A percentile compares a stretch with the other conserved stretches of the same genome.
Evolutionary conservation across 64 coral and sea anemone genomes (phyloP).

Genomic region (Pocillopora damicornis): DNA sequence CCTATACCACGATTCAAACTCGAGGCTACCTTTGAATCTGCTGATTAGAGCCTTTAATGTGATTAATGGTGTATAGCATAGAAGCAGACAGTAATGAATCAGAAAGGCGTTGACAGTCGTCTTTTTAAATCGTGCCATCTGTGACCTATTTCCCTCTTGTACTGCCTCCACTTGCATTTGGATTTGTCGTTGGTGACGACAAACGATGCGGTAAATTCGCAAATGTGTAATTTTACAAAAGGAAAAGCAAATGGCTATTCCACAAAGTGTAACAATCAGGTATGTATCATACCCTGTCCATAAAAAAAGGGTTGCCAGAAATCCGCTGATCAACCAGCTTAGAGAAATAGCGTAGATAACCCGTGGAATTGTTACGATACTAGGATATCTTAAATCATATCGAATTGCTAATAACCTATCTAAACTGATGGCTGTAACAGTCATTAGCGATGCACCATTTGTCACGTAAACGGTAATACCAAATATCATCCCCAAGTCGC

Average conservation of each 20-base stretch:
- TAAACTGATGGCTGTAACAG: constrained; percentile 6
- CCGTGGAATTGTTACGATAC: constrained; percentile 6
- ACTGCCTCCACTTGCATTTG: background rate
- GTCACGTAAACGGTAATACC: background rate
- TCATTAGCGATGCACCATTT: constrained; percentile 22
- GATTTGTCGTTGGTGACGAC: constrained; percentile 1
- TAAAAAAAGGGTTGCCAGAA: constrained; percentile 3
- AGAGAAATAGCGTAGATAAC: background rate
- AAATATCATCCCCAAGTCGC: background rate
- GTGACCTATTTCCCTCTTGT: background rate
- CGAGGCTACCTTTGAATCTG: too few relatives aligned
- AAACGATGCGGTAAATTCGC: background rate
- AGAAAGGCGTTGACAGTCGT: background rate
- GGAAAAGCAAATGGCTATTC: background rate
- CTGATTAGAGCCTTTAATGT: too few relatives aligned
- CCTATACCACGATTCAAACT: background rate
- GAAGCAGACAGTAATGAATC: background rate
- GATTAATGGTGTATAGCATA: background rate
- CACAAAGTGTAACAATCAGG: background rate
- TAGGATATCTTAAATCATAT: constrained; percentile 32
- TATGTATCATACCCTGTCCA: background rate
- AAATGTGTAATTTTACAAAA: background rate
- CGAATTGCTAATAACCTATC: constrained; percentile 42
- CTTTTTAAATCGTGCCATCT: background rate
- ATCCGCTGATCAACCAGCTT: background rate